These are phyloP conservation scores for Phalacrocorax brasilianus DNA, from an alignment of 2,113 vertebrate genomes.

Conservation along the genomic window DNA sequence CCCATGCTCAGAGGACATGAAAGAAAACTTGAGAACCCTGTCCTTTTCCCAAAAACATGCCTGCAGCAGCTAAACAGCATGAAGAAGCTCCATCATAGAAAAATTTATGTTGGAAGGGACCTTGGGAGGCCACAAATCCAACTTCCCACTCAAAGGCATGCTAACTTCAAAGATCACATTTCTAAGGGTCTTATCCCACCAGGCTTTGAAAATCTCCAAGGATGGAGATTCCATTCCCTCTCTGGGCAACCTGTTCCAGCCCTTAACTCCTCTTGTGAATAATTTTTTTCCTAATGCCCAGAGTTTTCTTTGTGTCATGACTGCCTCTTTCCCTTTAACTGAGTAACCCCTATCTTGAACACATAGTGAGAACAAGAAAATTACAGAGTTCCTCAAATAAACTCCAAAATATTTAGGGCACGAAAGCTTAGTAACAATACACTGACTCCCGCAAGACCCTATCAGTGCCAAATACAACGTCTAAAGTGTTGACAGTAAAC, in stretches of 20 bases:
- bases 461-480: background rate
- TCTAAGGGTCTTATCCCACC: background rate
- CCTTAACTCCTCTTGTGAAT: background rate
- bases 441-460: background rate
- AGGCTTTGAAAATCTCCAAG: background rate
- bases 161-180: background rate
- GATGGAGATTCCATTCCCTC: background rate
- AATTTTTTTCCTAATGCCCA: background rate
- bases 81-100: background rate
- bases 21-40: background rate
- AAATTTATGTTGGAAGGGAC: background rate
- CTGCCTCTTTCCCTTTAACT: background rate
- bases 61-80: background rate
- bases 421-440: background rate
- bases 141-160: background rate
- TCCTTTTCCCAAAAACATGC: background rate
- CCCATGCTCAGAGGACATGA: background rate
- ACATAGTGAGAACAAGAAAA: background rate
- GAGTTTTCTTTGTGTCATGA: background rate
- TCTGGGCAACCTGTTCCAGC: background rate
- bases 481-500: slow-evolving; percentile 27
- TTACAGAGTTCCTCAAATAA: background rate
- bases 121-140: background rate
- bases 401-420: background rate
- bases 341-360: background rate